These are phyloP conservation scores for Noctua janthina DNA, from an alignment of 2,888 invertebrate species.

Conservation along the genomic window DNA sequence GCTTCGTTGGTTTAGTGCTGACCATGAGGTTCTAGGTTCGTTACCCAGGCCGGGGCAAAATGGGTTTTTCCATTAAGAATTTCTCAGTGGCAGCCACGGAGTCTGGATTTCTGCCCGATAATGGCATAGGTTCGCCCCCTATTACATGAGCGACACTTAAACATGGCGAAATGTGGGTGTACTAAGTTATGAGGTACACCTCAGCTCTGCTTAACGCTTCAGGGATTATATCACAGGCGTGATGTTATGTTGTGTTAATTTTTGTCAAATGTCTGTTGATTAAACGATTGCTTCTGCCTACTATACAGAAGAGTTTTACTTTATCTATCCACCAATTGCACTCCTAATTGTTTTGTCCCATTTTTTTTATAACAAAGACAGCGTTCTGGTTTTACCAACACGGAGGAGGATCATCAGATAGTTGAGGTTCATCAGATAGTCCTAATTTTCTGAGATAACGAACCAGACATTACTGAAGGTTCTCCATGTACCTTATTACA, in stretches of 20 bases:
- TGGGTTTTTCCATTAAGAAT: too few relatives aligned
- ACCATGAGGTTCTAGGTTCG: too few relatives aligned
- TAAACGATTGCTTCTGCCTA: too few relatives aligned
- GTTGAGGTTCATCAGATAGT: background rate
- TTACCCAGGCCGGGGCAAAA: too few relatives aligned
- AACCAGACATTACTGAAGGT: background rate
- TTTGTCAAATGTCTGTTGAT: background rate
- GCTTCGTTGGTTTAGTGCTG: too few relatives aligned
- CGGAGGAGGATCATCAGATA: background rate
- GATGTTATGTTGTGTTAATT: background rate
- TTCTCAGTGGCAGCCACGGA: too few relatives aligned
- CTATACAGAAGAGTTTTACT: too few relatives aligned
- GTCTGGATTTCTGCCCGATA: too few relatives aligned
- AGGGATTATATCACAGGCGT: background rate
- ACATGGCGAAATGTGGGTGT: background rate
- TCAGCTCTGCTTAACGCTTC: background rate
- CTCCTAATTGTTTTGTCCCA: rapidly evolving
- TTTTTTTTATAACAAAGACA: background rate
- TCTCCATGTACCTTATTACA: background rate
- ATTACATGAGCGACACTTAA: background rate
- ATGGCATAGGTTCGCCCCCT: background rate
- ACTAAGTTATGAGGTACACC: background rate
- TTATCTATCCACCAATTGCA: too few relatives aligned
- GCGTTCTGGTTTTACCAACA: background rate
- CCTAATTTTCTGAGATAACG: background rate